Evolutionary conservation across 2,797 vertebrate genomes (phyloP).

Genomic region (Macropodus opercularis): DNA sequence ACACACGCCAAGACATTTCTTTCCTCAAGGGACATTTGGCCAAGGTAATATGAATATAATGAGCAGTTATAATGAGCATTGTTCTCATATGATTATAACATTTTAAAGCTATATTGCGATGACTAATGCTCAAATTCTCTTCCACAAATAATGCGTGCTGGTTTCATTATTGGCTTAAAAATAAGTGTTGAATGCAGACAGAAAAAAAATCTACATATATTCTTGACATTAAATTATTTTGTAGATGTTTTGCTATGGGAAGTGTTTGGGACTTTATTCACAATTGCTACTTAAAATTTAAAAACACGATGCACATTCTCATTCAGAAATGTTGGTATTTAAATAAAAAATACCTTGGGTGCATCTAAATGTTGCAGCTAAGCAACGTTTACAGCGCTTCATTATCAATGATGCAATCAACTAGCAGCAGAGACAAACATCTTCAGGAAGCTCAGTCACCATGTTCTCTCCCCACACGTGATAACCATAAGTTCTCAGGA

Average conservation of each 20-base stretch:
- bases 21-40: neutral
- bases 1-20: slow-evolving; percentile 1
- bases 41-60: neutral
- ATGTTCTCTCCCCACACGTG: slow-evolving; percentile 4
- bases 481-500: slow-evolving; percentile 15
- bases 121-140: neutral
- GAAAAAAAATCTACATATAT: neutral
- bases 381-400: neutral
- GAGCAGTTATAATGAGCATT: neutral
- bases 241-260: neutral
- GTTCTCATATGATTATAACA: neutral
- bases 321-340: neutral
- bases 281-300: neutral
- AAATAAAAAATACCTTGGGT: neutral
- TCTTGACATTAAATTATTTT: neutral
- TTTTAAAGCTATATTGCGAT: neutral
- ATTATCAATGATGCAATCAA: slow-evolving; percentile 2
- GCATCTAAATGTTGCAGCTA: neutral
- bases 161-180: neutral
- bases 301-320: neutral
- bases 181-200: slow-evolving; percentile 3
- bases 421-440: neutral
- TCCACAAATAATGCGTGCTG: neutral
- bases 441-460: neutral
- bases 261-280: neutral